A percentile compares a stretch with the other conserved stretches of the same genome.
Conservation (phyloP, 2,113 vertebrate genomes). For the Ameiurus melas region DNA sequence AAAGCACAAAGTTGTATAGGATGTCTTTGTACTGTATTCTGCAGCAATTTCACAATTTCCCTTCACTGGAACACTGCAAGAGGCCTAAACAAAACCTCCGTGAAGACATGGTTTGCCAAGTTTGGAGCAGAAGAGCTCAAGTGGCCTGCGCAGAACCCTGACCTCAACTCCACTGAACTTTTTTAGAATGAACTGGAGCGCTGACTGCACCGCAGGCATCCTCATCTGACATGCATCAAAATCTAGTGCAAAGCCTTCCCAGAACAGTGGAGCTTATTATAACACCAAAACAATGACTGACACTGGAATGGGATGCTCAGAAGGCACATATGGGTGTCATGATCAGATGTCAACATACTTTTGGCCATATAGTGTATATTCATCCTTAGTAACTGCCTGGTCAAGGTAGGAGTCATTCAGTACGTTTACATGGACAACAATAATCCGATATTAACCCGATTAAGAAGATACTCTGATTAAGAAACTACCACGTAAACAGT, state of each 20-base stretch:
- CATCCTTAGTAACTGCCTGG: background rate
- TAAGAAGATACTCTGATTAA: too few relatives aligned
- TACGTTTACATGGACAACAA: too few relatives aligned
- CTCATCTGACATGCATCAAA: background rate
- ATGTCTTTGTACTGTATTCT: background rate
- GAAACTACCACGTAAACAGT: too few relatives aligned
- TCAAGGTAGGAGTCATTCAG: background rate
- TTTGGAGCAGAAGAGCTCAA: background rate
- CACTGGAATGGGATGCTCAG: background rate
- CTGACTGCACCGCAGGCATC: background rate
- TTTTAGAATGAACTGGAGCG: background rate
- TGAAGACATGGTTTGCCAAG: background rate
- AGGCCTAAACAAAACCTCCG: background rate
- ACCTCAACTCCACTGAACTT: background rate
- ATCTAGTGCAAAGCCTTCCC: background rate
- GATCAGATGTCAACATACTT: background rate
- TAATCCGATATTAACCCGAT: too few relatives aligned
- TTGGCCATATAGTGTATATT: background rate
- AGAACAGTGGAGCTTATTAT: background rate
- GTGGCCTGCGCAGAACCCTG: background rate
- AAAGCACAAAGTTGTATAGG: too few relatives aligned
- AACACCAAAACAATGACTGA: background rate
- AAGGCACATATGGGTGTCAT: background rate
- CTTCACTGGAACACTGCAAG: background rate
- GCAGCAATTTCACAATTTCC: background rate